Conservation (phyloP, 2,888 invertebrate species). For the Prostheceraeus crozeri region DNA sequence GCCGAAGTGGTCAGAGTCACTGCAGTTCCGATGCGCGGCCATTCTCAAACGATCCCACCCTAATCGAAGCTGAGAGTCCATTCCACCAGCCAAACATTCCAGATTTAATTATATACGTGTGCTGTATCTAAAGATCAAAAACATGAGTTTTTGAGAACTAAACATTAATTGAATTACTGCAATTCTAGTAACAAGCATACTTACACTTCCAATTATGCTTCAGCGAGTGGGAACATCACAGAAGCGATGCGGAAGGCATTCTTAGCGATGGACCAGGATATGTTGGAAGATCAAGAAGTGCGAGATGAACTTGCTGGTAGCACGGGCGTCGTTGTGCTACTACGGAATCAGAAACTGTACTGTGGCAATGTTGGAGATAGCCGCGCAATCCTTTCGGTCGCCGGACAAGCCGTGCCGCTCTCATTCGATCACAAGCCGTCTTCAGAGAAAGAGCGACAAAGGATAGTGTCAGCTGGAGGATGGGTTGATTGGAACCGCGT, state of each 20-base stretch:
- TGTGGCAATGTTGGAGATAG: constrained; percentile 97
- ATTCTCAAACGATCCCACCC: too few relatives aligned
- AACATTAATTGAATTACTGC: too few relatives aligned
- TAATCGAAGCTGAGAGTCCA: too few relatives aligned
- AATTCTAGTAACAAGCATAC: too few relatives aligned
- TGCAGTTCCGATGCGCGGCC: too few relatives aligned
- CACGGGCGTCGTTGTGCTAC: constrained; percentile 71
- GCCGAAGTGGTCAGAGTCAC: too few relatives aligned
- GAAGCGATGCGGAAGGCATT: constrained; percentile 81
- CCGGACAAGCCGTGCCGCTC: constrained; percentile 68
- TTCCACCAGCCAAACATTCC: too few relatives aligned
- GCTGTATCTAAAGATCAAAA: too few relatives aligned
- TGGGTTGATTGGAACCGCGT: constrained; percentile 94
- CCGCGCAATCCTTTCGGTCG: constrained; percentile 78
- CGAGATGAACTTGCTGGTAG: constrained; percentile 88
- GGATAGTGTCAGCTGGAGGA: constrained; percentile 86
- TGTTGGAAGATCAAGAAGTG: constrained; percentile 68
- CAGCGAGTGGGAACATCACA: constrained; percentile 69
- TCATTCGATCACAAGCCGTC: constrained; percentile 93
- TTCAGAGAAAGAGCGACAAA: constrained; percentile 73
- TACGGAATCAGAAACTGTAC: constrained; percentile 73
- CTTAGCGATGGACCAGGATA: constrained; percentile 80
- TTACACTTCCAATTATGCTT: too few relatives aligned
- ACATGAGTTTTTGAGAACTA: too few relatives aligned
- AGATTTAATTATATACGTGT: too few relatives aligned